These are phyloP conservation scores for Lepidurus arcticus DNA, from an alignment of 1,140 invertebrate genomes.

Conservation along the genomic window DNA sequence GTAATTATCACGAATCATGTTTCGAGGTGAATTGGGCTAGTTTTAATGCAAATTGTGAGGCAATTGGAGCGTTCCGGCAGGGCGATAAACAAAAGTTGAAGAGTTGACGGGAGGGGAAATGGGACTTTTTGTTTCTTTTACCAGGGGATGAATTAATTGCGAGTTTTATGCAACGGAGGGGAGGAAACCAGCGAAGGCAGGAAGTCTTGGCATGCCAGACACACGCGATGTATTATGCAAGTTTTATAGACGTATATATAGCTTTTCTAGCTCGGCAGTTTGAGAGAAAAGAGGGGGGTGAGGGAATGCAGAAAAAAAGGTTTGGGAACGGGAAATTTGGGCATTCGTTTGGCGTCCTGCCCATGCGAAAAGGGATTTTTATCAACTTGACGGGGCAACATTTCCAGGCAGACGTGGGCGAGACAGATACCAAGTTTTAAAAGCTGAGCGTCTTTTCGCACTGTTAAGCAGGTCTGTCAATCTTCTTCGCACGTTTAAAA, in stretches of 20 bases:
- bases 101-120: too few species aligned
- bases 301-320: not conserved
- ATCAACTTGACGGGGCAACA: slow-evolving; percentile 7
- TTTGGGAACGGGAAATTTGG: not conserved
- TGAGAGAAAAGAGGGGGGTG: not conserved
- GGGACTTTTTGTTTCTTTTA: not conserved
- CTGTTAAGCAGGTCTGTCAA: not conserved
- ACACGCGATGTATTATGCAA: slow-evolving; percentile 19
- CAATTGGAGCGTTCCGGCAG: too few species aligned
- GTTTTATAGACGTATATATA: not conserved
- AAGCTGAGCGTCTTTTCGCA: not conserved
- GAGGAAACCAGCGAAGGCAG: not conserved
- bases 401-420: not conserved
- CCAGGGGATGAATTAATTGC: not conserved
- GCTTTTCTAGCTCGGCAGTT: not conserved
- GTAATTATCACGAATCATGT: too few species aligned
- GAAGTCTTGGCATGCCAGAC: slow-evolving; percentile 13
- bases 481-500: not conserved
- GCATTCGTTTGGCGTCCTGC: not conserved
- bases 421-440: not conserved
- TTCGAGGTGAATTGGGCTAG: too few species aligned
- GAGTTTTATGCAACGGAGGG: not conserved
- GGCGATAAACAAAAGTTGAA: too few species aligned
- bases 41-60: too few species aligned
- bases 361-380: slow-evolving; percentile 7